phyloP scores from a whole-genome alignment of 2,888 invertebrate species.

The Drosophila eohydei region DNA sequence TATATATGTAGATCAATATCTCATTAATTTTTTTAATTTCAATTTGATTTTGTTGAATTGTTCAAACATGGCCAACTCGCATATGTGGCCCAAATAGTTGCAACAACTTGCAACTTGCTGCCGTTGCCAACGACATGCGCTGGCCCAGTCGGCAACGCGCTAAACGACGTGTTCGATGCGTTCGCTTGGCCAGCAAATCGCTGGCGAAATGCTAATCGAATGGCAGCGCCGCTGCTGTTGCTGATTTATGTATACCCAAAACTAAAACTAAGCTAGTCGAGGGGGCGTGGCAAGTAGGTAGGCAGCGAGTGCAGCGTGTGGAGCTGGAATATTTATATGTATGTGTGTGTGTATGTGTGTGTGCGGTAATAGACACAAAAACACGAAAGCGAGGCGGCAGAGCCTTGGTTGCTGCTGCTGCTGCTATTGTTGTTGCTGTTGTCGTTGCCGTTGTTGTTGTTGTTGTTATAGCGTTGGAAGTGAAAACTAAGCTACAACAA shows the following conservation, averaged over 20 bases:
- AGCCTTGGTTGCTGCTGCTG: constrained; percentile 38
- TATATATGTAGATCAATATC: no score
- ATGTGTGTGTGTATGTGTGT: constrained; percentile 26
- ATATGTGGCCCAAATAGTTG: background rate
- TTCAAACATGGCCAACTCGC: background rate
- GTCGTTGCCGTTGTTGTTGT: constrained; percentile 24
- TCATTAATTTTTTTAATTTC: no score
- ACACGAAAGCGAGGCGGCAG: constrained; percentile 47
- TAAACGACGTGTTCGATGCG: background rate
- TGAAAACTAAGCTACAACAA: constrained; percentile 71
- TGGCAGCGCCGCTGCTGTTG: constrained; percentile 11
- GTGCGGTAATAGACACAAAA: constrained; percentile 68
- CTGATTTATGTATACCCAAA: constrained; percentile 59
- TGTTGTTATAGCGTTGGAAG: constrained; percentile 55
- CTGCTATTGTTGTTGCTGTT: constrained; percentile 21
- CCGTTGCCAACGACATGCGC: background rate
- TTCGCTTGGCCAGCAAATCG: background rate
- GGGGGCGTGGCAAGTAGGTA: background rate
- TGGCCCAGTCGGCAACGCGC: background rate
- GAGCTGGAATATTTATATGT: constrained; percentile 10
- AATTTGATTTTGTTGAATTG: background rate
- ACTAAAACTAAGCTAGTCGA: constrained; percentile 43
- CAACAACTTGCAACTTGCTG: background rate
- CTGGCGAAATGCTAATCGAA: constrained; percentile 13
- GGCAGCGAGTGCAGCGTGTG: background rate